Evolutionary conservation across 2,888 invertebrate genomes (phyloP).

Genomic region (Athalia rosae): DNA sequence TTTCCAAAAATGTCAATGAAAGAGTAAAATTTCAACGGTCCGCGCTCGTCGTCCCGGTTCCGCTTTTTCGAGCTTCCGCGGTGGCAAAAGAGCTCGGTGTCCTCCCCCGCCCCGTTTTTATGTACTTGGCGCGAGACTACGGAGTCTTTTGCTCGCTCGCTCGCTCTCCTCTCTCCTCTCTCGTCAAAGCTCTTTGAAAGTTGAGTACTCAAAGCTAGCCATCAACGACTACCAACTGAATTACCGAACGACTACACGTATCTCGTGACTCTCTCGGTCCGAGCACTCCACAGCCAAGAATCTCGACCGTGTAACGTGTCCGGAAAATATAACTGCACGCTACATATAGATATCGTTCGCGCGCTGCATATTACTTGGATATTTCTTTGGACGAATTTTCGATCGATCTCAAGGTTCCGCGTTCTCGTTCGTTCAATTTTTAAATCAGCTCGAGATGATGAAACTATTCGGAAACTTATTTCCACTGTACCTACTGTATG

Average conservation of each 20-base stretch:
- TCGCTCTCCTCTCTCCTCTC: conserved; percentile 3
- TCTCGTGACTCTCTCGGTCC: neutral
- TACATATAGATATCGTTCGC: neutral
- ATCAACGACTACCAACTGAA: conserved; percentile 37
- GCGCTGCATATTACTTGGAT: conserved; percentile 14
- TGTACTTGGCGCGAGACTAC: too few relatives aligned
- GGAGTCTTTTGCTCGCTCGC: neutral
- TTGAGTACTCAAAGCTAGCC: conserved; percentile 28
- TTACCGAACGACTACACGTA: conserved; percentile 22
- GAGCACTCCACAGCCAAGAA: conserved; percentile 5
- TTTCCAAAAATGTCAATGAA: too few relatives aligned
- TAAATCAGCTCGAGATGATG: too few relatives aligned
- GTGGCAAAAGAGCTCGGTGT: neutral
- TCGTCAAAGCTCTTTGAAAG: conserved; percentile 25
- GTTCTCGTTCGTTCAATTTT: too few relatives aligned
- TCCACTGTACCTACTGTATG: too few relatives aligned
- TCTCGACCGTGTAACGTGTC: neutral
- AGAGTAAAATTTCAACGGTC: too few relatives aligned
- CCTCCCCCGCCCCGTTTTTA: too few relatives aligned
- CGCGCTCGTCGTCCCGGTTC: too few relatives aligned
- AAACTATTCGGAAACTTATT: too few relatives aligned
- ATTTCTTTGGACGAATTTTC: neutral
- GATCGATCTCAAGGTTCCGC: too few relatives aligned
- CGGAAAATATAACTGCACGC: neutral
- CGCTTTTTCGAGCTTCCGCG: neutral